These are phyloP conservation scores for Myodes glareolus DNA, from an alignment of 2,113 vertebrate species.

Conservation along the genomic window DNA sequence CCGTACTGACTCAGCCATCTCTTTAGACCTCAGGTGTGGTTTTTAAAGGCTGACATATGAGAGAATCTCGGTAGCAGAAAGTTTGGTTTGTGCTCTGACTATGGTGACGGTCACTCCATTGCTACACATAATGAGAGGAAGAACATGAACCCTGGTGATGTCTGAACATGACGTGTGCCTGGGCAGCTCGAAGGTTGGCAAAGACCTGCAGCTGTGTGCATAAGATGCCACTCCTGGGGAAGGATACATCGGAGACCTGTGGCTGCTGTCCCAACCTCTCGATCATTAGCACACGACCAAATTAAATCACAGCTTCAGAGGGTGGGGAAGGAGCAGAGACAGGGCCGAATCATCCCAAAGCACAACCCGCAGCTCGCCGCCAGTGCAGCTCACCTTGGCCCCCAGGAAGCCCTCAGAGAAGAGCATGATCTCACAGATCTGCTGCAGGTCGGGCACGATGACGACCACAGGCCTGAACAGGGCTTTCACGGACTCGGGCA, in stretches of 20 bases:
- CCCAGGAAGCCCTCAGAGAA: slow-evolving; percentile 97
- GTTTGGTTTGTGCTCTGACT: background rate
- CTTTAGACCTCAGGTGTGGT: background rate
- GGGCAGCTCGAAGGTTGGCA: too few relatives aligned
- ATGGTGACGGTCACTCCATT: background rate
- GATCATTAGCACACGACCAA: background rate
- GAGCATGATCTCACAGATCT: slow-evolving; percentile 99
- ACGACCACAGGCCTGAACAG: slow-evolving; percentile 97
- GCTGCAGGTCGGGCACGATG: slow-evolving; percentile 96
- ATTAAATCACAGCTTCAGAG: background rate
- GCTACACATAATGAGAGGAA: background rate
- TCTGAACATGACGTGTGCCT: background rate
- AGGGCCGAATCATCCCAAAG: background rate
- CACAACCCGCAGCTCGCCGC: accelerated
- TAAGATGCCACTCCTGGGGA: background rate
- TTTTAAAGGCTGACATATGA: background rate
- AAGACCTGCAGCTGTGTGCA: too few relatives aligned
- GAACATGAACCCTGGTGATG: background rate
- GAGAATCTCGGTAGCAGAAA: background rate
- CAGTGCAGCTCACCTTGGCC: slow-evolving; percentile 90
- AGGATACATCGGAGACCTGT: too few relatives aligned
- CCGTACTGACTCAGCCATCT: background rate
- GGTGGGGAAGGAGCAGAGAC: background rate
- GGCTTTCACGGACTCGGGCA: slow-evolving; percentile 97
- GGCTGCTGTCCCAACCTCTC: background rate